These are phyloP conservation scores for Rhagophthalmus giganteus DNA, from an alignment of 2,888 invertebrate species.

Conservation along the genomic window DNA sequence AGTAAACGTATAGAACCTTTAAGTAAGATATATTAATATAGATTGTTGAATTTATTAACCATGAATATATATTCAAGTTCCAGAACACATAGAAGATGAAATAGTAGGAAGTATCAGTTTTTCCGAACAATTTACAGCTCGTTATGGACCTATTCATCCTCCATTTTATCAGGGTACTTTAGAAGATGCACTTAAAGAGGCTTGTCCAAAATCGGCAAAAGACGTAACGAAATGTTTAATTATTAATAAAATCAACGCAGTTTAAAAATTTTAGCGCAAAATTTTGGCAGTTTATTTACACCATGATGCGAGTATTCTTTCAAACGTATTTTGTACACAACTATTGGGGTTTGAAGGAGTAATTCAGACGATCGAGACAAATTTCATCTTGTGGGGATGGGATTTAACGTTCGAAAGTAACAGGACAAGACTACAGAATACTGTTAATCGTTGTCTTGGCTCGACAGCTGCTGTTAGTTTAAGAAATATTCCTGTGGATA, in stretches of 20 bases:
- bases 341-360: constrained; percentile 90
- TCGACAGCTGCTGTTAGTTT: constrained; percentile 82
- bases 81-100: constrained; percentile 84
- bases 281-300: constrained; percentile 94
- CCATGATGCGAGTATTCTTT: constrained; percentile 91
- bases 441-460: constrained; percentile 77
- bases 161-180: constrained; percentile 89
- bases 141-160: constrained; percentile 87
- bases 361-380: constrained; percentile 82
- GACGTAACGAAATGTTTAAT: constrained; percentile 64
- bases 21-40: constrained; percentile 60
- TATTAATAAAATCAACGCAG: neutral
- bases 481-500: constrained; percentile 82
- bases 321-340: constrained; percentile 97
- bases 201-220: constrained; percentile 85
- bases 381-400: constrained; percentile 97
- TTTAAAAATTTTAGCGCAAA: constrained; percentile 79
- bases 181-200: constrained; percentile 88
- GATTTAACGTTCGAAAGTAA: constrained; percentile 90
- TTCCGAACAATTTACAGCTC: constrained; percentile 78
- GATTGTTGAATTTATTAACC: neutral
- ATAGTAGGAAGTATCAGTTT: constrained; percentile 84
- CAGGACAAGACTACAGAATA: constrained; percentile 74
- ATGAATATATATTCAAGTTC: constrained; percentile 63
- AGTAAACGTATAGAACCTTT: constrained; percentile 74